phyloP scores from a whole-genome alignment of 2,888 invertebrate species.

The Macroteleia sp. region DNA sequence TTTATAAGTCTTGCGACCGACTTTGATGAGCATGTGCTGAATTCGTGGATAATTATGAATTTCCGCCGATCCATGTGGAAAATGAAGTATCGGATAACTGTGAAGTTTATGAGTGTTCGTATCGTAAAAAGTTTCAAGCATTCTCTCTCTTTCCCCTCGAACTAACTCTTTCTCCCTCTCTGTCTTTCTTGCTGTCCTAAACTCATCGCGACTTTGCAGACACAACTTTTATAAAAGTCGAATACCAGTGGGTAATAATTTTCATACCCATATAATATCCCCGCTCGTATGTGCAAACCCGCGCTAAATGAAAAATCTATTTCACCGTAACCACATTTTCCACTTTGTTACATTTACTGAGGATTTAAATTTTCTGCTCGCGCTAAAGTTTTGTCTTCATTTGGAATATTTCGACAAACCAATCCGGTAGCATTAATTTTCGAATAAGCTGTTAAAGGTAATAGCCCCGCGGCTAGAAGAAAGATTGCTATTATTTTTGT shows the following conservation, averaged over 20 bases:
- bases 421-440: conserved; percentile 33
- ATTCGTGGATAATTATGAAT: conserved; percentile 45
- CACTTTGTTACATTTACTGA: conserved; percentile 39
- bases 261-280: conserved; percentile 30
- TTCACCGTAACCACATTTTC: conserved; percentile 39
- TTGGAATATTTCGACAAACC: conserved; percentile 30
- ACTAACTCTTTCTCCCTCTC: too few species aligned
- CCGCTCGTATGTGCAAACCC: conserved; percentile 11
- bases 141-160: too few species aligned
- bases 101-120: conserved; percentile 9
- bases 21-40: conserved; percentile 27
- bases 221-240: conserved; percentile 41
- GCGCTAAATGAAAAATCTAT: conserved; percentile 54
- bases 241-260: conserved; percentile 34
- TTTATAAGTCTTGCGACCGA: conserved; percentile 16
- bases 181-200: neutral
- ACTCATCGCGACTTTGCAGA: conserved; percentile 10
- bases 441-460: conserved; percentile 21
- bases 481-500: conserved; percentile 22
- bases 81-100: conserved; percentile 35
- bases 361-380: conserved; percentile 35
- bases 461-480: conserved; percentile 15
- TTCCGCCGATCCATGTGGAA: conserved; percentile 11
- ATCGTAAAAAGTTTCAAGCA: conserved; percentile 18
- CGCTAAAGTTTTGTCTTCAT: conserved; percentile 45